Evolutionary conservation across 2,888 invertebrate genomes (phyloP).

Genomic region (Eupithecia vulgata): DNA sequence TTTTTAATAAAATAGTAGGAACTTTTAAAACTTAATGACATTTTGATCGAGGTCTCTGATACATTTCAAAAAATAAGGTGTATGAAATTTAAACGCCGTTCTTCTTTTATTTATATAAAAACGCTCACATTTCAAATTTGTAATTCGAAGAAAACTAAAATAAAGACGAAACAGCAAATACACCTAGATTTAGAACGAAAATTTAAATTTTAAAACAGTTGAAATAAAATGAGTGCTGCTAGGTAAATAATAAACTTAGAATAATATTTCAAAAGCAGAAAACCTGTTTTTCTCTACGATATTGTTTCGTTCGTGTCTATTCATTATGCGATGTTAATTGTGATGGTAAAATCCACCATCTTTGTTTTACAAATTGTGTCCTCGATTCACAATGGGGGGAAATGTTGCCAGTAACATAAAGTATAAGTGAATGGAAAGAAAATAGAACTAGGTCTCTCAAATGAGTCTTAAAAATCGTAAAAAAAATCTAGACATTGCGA

Average conservation of each 20-base stretch:
- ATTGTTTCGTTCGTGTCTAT: constrained; percentile 71
- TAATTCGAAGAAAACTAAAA: neutral
- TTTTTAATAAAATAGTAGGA: constrained; percentile 44
- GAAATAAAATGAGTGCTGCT: constrained; percentile 21
- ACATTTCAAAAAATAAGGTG: too few relatives aligned
- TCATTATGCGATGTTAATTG: constrained; percentile 74
- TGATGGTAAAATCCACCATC: constrained; percentile 76
- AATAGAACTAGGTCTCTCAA: constrained; percentile 38
- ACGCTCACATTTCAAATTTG: neutral
- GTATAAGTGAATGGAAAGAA: constrained; percentile 32
- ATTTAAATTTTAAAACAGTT: constrained; percentile 21
- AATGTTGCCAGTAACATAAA: constrained; percentile 21
- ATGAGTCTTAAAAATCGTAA: neutral
- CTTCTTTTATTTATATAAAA: neutral
- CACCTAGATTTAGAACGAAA: constrained; percentile 10
- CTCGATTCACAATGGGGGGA: constrained; percentile 61
- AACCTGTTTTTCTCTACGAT: constrained; percentile 76
- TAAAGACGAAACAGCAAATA: neutral
- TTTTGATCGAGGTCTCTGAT: neutral
- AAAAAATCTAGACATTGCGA: neutral
- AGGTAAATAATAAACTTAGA: constrained; percentile 51
- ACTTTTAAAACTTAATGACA: neutral
- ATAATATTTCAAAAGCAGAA: constrained; percentile 66
- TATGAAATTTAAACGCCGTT: neutral
- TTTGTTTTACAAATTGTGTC: constrained; percentile 77